Conservation (phyloP, 2,113 vertebrate species). For the Myrmophylax atrothorax region DNA sequence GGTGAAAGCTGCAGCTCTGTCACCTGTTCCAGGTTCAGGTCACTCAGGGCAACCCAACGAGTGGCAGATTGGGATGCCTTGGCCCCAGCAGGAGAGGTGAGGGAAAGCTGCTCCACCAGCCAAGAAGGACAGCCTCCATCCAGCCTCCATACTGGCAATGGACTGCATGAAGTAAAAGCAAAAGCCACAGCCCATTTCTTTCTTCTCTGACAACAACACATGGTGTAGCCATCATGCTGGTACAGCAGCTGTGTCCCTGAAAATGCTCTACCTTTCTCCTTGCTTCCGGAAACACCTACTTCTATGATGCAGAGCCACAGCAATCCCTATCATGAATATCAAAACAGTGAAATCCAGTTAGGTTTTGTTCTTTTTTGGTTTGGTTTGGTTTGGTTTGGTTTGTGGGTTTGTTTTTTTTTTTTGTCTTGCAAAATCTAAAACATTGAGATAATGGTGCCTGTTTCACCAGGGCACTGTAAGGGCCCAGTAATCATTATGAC, state of each 20-base stretch:
- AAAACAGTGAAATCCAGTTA: neutral
- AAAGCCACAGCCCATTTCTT: neutral
- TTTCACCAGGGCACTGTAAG: neutral
- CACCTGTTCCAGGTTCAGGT: neutral
- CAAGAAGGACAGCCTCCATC: neutral
- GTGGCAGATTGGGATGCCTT: neutral
- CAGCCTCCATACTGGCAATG: neutral
- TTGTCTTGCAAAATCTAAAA: neutral
- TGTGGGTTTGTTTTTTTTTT: no score
- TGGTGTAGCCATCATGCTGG: neutral
- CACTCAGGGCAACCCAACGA: neutral
- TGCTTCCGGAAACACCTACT: neutral
- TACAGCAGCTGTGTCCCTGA: neutral
- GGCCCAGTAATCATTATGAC: neutral
- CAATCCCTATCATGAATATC: neutral
- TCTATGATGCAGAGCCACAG: neutral
- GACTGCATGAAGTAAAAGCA: neutral
- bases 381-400: no score
- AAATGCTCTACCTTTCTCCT: neutral
- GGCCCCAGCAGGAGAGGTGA: neutral
- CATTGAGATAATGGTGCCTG: neutral
- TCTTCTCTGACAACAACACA: neutral
- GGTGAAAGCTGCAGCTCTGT: neutral
- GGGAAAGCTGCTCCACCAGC: neutral
- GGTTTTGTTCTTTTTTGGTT: accelerated